Evolutionary conservation across 2,113 vertebrate species (phyloP).

Genomic region (Gallinago paraguaiae): DNA sequence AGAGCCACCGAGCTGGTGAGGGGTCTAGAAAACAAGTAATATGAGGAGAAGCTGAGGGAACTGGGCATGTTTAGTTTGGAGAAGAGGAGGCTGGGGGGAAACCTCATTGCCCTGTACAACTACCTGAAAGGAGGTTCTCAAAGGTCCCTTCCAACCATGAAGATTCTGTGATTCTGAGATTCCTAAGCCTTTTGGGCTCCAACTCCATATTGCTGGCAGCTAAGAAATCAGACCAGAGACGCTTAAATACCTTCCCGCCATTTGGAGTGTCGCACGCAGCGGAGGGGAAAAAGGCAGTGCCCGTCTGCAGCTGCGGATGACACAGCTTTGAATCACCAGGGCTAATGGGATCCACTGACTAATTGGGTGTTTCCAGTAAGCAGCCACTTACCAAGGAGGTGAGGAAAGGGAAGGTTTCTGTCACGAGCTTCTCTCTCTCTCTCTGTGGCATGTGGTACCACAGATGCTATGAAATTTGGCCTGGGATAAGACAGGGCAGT

Average conservation of each 20-base stretch:
- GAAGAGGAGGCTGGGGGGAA: no score
- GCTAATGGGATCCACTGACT: slow-evolving; percentile 51
- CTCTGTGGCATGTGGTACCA: neutral
- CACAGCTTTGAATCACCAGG: slow-evolving; percentile 45
- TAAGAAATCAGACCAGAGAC: neutral
- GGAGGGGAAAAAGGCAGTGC: neutral
- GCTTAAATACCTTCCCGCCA: neutral
- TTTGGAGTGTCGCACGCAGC: neutral
- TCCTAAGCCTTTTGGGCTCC: neutral
- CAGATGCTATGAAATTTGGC: neutral
- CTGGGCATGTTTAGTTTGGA: no score
- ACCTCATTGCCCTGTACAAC: no score
- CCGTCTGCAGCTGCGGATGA: slow-evolving; percentile 68
- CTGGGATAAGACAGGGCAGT: neutral
- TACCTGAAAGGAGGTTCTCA: no score
- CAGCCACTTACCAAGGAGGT: slow-evolving; percentile 15
- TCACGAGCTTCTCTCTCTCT: neutral
- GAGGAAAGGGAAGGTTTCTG: slow-evolving; percentile 38
- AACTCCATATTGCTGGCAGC: neutral
- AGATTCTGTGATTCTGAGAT: neutral
- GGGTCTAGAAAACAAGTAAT: no score
- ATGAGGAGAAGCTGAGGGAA: no score
- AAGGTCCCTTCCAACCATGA: no score
- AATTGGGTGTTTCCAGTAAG: slow-evolving; percentile 57
- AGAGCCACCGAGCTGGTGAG: no score